phyloP scores from a whole-genome alignment of 2,113 vertebrate species.

The Aspiorhynchus laticeps region DNA sequence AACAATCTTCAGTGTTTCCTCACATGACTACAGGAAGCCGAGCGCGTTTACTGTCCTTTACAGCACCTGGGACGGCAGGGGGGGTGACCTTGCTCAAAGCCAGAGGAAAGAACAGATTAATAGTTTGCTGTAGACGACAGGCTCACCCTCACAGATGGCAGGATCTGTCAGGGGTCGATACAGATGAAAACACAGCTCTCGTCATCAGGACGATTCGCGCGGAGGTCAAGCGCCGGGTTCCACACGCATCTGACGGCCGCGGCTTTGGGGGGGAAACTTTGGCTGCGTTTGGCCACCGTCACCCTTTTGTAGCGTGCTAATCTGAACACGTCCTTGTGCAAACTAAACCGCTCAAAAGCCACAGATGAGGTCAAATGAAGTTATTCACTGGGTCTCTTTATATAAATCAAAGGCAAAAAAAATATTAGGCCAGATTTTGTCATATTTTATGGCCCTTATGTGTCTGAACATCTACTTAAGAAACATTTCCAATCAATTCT shows the following conservation, averaged over 20 bases:
- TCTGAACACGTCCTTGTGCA: conserved; percentile 23
- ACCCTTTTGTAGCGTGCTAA: conserved; percentile 12
- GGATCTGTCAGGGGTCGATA: conserved; percentile 59
- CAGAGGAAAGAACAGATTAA: conserved; percentile 71
- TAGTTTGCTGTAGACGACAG: conserved; percentile 63
- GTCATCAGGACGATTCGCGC: conserved; percentile 2
- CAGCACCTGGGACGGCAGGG: conserved; percentile 63
- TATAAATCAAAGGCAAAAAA: not conserved
- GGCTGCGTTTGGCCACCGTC: not conserved
- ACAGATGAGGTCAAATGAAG: not conserved
- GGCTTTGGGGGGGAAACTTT: conserved; percentile 23
- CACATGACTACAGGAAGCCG: conserved; percentile 48
- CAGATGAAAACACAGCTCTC: conserved; percentile 48
- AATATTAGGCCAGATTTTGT: not conserved
- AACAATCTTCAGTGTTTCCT: conserved; percentile 22
- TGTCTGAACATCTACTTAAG: not conserved
- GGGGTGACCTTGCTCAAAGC: conserved; percentile 73
- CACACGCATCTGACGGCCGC: not conserved
- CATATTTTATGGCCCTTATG: not conserved
- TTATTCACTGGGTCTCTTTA: not conserved
- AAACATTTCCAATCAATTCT: not conserved
- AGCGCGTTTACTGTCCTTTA: conserved; percentile 73
- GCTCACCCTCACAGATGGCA: conserved; percentile 65
- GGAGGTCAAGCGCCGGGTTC: conserved; percentile 25
- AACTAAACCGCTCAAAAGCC: not conserved